Base-by-base conservation (phyloP, 2,797 vertebrate species). In the Bradypodion ventrale region DNA sequence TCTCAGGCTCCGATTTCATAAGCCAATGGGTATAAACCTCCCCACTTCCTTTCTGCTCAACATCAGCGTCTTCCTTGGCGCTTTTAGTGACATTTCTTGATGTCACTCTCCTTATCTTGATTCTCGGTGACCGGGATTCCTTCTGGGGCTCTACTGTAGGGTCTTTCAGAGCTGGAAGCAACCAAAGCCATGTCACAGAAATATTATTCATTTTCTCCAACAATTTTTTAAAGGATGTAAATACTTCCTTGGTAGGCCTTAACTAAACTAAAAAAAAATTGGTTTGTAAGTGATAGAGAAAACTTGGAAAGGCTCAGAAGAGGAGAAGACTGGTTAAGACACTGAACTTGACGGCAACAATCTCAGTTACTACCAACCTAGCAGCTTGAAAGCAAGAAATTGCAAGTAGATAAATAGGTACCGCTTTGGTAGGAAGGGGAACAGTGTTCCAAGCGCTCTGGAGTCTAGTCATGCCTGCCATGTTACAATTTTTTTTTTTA, bases 1-100 rank as follows among this genome's bases (percentile, higher is more conserved):
- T 99, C 90, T 99, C 98, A 0, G 99, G 98, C 87, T 99, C 98
- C 2, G 99, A 99, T 92, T 99, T 99, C 98, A 99, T 97, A 88
- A 99, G 94, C 99, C 98, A 99, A 93, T 93, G 95, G 46, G 88
- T 91, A 80, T 93, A 93, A 0, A 79, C 90, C 72, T 83, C 85
- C 82, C 91, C 92, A 83, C 89, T 92, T 52, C 90, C 90, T 52
- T 92, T 75, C 1, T 82, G 93, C 40, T 80, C 84, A 0, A 83
- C 35, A 19, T 89, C 83, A 0, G 87, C 68, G 63, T 93, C 76
- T 86, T 92, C 90, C 88, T 95, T 95, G 42, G 89, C 92, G 85
- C 80, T 69, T 94, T 88, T 90, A 80, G 92, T 89, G 87, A 87
- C 88, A 32, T 90, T 90, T 74, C 89, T 92, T 83, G 86, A 87